Conservation (phyloP, 2,888 invertebrate genomes). For the Thymelicus lineola region DNA sequence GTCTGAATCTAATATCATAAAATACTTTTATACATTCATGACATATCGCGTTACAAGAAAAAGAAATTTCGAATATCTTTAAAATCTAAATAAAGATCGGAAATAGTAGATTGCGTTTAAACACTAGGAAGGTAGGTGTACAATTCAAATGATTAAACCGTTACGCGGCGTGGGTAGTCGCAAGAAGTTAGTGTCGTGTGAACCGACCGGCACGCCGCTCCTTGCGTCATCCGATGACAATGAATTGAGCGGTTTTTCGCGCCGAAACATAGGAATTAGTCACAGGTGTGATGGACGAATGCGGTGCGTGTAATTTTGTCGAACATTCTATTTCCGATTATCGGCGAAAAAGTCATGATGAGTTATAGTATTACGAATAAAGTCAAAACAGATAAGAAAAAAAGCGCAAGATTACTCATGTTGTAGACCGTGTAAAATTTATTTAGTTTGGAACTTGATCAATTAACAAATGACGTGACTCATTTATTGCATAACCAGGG, state of each 20-base stretch:
- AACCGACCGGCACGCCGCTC: constrained; percentile 4
- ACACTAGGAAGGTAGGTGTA: not conserved
- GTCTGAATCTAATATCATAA: no score
- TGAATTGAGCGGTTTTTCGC: constrained; percentile 17
- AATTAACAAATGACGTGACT: no score
- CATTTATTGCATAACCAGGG: no score
- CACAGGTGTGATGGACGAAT: constrained; percentile 14
- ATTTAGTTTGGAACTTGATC: no score
- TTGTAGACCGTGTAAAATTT: no score
- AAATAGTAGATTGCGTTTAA: no score
- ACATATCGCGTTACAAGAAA: no score
- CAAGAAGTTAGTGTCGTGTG: constrained; percentile 21
- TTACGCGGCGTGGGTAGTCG: constrained; percentile 28
- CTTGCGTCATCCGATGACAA: constrained; percentile 45
- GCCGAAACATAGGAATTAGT: constrained; percentile 16
- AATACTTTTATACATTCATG: no score
- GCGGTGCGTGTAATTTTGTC: constrained; percentile 12
- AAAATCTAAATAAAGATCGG: no score
- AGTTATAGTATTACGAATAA: not conserved
- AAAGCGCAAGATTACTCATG: not conserved
- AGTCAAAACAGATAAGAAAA: not conserved
- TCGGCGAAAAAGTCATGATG: not conserved
- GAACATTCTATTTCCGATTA: constrained; percentile 9
- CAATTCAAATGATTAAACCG: constrained; percentile 10
- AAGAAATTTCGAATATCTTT: no score